phyloP scores from a whole-genome alignment of 2,797 vertebrate genomes.

The Gymnodraco acuticeps region DNA sequence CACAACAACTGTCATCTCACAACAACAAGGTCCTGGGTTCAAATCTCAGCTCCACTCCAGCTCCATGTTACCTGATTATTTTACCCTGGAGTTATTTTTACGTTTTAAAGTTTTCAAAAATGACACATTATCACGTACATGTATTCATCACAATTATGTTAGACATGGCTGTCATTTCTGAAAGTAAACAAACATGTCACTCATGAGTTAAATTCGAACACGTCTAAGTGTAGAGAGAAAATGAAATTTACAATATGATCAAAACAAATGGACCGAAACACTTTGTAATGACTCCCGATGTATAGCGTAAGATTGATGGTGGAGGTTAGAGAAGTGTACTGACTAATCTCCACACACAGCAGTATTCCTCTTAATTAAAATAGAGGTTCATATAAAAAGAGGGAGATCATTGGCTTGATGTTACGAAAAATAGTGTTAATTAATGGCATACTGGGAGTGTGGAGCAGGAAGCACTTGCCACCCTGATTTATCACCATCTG shows the following conservation, averaged over 20 bases:
- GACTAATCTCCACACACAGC: slow-evolving; percentile 51
- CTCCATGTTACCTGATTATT: no score
- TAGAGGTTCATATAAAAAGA: slow-evolving; percentile 40
- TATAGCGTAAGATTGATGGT: slow-evolving; percentile 58
- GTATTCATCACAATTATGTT: no score
- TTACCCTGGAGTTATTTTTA: background rate
- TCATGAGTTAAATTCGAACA: slow-evolving; percentile 39
- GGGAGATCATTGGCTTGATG: slow-evolving; percentile 43
- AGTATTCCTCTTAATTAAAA: slow-evolving; percentile 63
- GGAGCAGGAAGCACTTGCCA: slow-evolving; percentile 16
- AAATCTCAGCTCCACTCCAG: background rate
- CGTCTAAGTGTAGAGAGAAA: slow-evolving; percentile 19
- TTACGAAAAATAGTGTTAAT: slow-evolving; percentile 49
- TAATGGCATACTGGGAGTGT: slow-evolving; percentile 39
- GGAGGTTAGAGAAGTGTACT: slow-evolving; percentile 45
- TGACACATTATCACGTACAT: no score
- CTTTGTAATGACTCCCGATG: slow-evolving; percentile 40
- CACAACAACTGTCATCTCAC: background rate
- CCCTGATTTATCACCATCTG: slow-evolving; percentile 48
- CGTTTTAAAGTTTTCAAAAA: background rate
- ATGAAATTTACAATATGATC: slow-evolving; percentile 51
- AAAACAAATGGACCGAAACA: slow-evolving; percentile 61
- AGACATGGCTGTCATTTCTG: no score
- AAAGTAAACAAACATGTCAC: slow-evolving; percentile 5
- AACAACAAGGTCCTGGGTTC: background rate